Percentiles rank a stretch among this genome's conserved stretches.
Conservation (phyloP, 1,140 invertebrate species). For the Neodiprion fabricii region DNA sequence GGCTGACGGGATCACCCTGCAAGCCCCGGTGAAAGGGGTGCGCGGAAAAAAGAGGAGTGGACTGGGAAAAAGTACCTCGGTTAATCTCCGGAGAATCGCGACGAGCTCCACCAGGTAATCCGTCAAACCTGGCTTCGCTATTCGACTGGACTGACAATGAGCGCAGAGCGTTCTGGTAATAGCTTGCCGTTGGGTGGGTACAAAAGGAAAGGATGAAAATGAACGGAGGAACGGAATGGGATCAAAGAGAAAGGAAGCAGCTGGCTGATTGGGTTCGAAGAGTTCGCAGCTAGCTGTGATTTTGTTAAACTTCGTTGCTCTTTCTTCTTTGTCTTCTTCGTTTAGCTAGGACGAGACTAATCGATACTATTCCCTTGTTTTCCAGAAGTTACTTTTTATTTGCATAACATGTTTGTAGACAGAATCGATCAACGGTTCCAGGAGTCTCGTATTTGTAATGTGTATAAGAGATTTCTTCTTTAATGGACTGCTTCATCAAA, state of each 20-base stretch:
- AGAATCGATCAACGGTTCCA: too few species aligned
- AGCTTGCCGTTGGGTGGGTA: too few species aligned
- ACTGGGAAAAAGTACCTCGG: not conserved
- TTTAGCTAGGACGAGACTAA: not conserved
- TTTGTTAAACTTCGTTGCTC: not conserved
- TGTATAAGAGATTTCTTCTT: too few species aligned
- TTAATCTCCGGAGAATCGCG: not conserved
- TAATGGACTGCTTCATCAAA: too few species aligned
- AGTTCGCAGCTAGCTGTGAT: not conserved
- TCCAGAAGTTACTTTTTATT: too few species aligned
- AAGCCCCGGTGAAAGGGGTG: not conserved
- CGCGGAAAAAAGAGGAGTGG: not conserved
- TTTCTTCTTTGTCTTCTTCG: not conserved
- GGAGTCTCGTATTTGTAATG: too few species aligned
- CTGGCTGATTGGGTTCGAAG: not conserved
- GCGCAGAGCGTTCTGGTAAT: too few species aligned
- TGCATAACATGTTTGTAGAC: too few species aligned
- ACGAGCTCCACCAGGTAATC: not conserved
- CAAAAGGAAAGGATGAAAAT: too few species aligned
- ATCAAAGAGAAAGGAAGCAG: too few species aligned
- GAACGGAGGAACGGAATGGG: too few species aligned
- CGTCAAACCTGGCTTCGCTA: not conserved
- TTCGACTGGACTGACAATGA: not conserved
- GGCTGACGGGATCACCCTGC: too few species aligned
- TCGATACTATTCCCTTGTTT: not conserved